Conservation (phyloP, 2,797 vertebrate species). For the Gambelia wislizenii region DNA sequence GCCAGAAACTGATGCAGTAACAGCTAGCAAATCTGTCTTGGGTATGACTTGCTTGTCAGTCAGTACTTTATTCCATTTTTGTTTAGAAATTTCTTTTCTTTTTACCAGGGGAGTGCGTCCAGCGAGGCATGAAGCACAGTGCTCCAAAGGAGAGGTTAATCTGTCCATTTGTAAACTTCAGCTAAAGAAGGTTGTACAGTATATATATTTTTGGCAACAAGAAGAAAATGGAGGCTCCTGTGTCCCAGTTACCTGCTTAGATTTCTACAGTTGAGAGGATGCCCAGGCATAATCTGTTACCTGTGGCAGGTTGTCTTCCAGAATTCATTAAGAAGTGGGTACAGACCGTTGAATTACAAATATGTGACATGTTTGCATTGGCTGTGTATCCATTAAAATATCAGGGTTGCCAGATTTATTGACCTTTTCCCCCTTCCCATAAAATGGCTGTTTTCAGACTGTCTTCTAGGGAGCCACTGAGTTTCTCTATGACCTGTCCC, state of each 20-base stretch:
- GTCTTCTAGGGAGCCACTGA: neutral
- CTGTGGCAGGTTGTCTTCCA: neutral
- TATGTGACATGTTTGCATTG: neutral
- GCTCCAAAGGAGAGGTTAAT: neutral
- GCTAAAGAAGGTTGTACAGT: neutral
- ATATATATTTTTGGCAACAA: neutral
- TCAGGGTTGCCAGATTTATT: neutral
- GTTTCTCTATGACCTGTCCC: no score
- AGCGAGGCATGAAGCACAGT: neutral
- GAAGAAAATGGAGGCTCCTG: neutral
- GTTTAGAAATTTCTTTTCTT: neutral
- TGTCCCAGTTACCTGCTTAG: neutral
- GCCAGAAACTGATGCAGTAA: neutral
- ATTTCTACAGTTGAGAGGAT: neutral
- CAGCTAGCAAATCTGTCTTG: neutral
- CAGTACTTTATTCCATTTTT: neutral
- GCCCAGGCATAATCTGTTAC: neutral
- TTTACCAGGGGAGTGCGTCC: neutral
- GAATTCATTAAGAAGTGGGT: neutral
- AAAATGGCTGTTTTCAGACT: neutral
- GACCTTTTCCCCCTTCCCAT: neutral
- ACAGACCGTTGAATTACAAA: slow-evolving; percentile 6
- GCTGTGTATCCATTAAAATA: neutral
- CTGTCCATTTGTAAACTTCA: neutral
- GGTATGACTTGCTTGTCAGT: neutral